Base-by-base conservation (phyloP, 2,888 invertebrate species). In the Griposia aprilina region DNA sequence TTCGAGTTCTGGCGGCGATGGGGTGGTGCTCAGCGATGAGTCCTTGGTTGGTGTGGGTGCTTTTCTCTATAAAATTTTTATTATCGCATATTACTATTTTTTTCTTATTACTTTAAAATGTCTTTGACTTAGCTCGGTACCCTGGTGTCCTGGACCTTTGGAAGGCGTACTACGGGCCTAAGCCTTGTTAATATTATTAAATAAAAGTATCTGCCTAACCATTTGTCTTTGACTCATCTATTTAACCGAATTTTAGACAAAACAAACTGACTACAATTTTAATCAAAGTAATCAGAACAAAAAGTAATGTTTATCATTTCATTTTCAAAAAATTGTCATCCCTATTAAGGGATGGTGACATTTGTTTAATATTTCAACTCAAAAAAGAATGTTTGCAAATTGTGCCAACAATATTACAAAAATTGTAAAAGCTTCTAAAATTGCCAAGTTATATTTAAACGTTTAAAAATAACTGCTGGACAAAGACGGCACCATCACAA, bases 51-150 rank as follows among this genome's bases (percentile, higher is more conserved):
- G 45, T 30, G 11, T 41, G 2, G 10, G 36, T 55, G 4, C 11
- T 41, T 69, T 78, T n/a, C 79, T 78, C 78, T 78, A 2, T 41
- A 78, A 69, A 17, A 55, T 60, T 48, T 48, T 23, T 55, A 62
- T 55, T 5, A 67, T n/a, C 0, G 15, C 2, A 20, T 15, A 45
- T 68, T 55, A 55, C 11, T 30, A 45, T 4, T 15, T 7, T 10
- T 20, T 41, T 7, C 23, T 41, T 36, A 0, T 36, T n/a, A n/a
- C 55, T 20, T 50, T 48, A 2, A n/a, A 45, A 13, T 48, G 0
- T 6, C 17, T n/a, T n/a, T 66, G 11, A 26, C 17, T 5, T 65
- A 66, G 11, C 6, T 1, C 20, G 7, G 13, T 67, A 30, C 13
- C 8, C 4, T 4, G 48, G 4, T 13, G 7, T 20, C 26, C 0